phyloP scores from a whole-genome alignment of 35 echinoderm and acorn worm genomes.

The Apostichopus japonicus region DNA sequence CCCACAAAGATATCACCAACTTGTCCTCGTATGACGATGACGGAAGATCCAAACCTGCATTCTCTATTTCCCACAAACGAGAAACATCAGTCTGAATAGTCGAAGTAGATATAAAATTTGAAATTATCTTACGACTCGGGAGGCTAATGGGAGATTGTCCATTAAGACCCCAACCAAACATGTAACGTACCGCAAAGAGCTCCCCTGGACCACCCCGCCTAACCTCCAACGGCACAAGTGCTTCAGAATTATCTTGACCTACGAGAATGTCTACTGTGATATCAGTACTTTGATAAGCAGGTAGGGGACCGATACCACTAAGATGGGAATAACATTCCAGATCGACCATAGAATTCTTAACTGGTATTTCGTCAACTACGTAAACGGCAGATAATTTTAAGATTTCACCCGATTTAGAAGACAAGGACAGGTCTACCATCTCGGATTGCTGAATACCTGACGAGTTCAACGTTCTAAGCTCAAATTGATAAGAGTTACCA shows the following conservation, averaged over 20 bases:
- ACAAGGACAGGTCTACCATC: too few relatives aligned
- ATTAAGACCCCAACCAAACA: slow-evolving; percentile 64
- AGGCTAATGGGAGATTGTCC: slow-evolving; percentile 28
- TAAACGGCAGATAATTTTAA: slow-evolving; percentile 49
- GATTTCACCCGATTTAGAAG: slow-evolving; percentile 18
- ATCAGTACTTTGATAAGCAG: slow-evolving; percentile 45
- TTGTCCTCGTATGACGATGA: too few relatives aligned
- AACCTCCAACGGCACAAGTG: slow-evolving; percentile 53
- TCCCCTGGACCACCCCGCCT: slow-evolving; percentile 32
- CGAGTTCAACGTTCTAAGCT: slow-evolving; percentile 36
- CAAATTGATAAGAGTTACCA: background rate
- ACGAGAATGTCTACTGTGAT: too few relatives aligned
- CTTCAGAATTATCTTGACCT: slow-evolving; percentile 55
- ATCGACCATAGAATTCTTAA: slow-evolving; percentile 36
- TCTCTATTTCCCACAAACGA: too few relatives aligned
- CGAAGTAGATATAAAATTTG: slow-evolving; percentile 44
- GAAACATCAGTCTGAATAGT: too few relatives aligned
- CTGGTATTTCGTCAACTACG: slow-evolving; percentile 58
- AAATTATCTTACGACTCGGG: slow-evolving; percentile 40
- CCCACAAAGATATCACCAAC: too few relatives aligned
- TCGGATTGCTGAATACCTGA: background rate
- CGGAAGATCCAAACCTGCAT: too few relatives aligned
- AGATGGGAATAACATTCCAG: slow-evolving; percentile 22
- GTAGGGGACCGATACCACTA: slow-evolving; percentile 3
- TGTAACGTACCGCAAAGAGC: slow-evolving; percentile 54